Evolutionary conservation across 2,797 vertebrate species (phyloP), one percentile per base, ranked within the genome.

Genomic region (Jordanella pulchra): DNA sequence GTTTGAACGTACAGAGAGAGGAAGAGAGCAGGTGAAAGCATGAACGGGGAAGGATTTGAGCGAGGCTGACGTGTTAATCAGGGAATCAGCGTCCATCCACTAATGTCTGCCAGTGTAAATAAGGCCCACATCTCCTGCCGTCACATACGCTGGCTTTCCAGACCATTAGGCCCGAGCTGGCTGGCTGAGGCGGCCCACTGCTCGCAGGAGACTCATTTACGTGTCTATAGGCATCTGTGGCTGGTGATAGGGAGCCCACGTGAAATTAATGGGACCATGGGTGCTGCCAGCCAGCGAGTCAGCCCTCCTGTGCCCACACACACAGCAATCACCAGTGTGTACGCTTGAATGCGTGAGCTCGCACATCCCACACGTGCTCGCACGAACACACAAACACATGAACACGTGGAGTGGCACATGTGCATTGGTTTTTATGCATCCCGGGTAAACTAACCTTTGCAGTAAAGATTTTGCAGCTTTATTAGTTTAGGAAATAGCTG

Each of bases 141-240:
- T 94, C 95, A 94, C 96, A 94, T 96, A 96, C 95, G 96, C 96
- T 95, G 94, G 94, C 93, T 97, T 96, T 96, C 96, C 92, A 95
- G 96, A 95, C 97, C 96, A 97, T 97, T 98, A 97, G 96, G 95
- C 95, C 95, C 95, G 86, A 86, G 91, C 88, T 92, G 90, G 92
- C 91, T 90, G 90, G 87, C 81, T 85, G 88, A 90, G 89, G 89
- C 84, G 80, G 89, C 90, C 87, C 84, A 78, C 80, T 81, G 90
- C 95, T 95, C 96, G 92, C 95, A 91, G 89, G 96, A 97, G 96
- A 96, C 96, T 96, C 95, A 96, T 98, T 97, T 96, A 97, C 94
- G 96, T 96, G 96, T 97, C 96, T 96, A 93, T 95, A 95, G 96
- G 97, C 97, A 97, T 97, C 97, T 98, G 97, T 96, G 96, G 95